phyloP scores from a whole-genome alignment of 2,113 vertebrate species.

The Gasterosteus aculeatus region DNA sequence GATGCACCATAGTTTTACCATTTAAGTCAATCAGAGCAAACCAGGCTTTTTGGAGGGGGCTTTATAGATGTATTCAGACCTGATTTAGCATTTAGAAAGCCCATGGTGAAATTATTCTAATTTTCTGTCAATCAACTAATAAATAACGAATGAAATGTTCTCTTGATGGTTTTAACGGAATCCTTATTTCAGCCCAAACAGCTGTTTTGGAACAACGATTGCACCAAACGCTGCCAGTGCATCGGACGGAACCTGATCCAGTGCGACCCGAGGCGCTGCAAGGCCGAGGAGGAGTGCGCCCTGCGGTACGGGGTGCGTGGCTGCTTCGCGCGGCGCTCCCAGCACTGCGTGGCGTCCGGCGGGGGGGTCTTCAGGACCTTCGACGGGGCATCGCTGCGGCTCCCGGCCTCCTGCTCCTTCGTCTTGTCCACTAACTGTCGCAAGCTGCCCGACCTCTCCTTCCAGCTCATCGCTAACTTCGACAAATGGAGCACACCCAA shows the following conservation, averaged over 20 bases:
- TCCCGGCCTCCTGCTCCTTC: slow-evolving; percentile 96
- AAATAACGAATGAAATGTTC: fast-evolving
- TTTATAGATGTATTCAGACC: neutral
- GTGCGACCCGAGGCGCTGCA: slow-evolving; percentile 94
- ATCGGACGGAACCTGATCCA: slow-evolving; percentile 97
- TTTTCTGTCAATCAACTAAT: neutral
- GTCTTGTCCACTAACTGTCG: slow-evolving; percentile 98
- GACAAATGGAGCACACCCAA: slow-evolving; percentile 97
- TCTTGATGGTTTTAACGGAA: neutral
- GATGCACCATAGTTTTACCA: neutral
- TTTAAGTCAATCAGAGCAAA: neutral
- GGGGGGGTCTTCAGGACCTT: slow-evolving; percentile 96
- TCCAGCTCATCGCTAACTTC: slow-evolving; percentile 98
- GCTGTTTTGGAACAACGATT: slow-evolving; percentile 96
- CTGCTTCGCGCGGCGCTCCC: slow-evolving; percentile 89
- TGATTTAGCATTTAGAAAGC: neutral
- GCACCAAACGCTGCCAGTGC: slow-evolving; percentile 95
- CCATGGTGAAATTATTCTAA: neutral
- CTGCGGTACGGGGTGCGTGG: slow-evolving; percentile 88
- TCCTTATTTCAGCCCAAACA: slow-evolving; percentile 88
- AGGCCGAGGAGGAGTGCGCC: slow-evolving; percentile 90
- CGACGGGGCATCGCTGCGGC: slow-evolving; percentile 93
- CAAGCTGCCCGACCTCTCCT: slow-evolving; percentile 96
- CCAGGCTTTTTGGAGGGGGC: too few relatives aligned
- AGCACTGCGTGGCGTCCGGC: slow-evolving; percentile 92